Conservation (phyloP, 2,113 vertebrate genomes). For the Phycodurus eques region DNA sequence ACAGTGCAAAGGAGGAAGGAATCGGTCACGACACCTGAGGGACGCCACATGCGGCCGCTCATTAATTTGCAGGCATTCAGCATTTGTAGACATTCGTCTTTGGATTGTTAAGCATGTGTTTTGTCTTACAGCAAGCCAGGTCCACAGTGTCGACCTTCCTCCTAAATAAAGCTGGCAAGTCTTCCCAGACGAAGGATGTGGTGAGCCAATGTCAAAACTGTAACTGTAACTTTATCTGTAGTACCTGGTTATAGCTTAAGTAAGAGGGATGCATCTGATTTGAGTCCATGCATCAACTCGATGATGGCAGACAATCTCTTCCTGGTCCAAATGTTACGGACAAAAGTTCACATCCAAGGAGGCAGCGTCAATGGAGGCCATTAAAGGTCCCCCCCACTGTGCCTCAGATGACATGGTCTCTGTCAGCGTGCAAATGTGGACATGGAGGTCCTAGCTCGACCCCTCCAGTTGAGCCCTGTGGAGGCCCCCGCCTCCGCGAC, state of each 20-base stretch:
- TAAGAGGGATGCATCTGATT: conserved; percentile 21
- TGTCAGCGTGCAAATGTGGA: conserved; percentile 84
- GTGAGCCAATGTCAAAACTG: conserved; percentile 22
- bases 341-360: conserved; percentile 7
- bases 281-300: conserved; percentile 47
- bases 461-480: conserved; percentile 79
- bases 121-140: conserved; percentile 34
- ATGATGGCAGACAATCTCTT: conserved; percentile 19
- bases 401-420: not conserved
- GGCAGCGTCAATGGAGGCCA: not conserved
- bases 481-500: conserved; percentile 67
- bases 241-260: conserved; percentile 35
- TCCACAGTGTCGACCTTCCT: conserved; percentile 15
- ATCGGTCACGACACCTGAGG: conserved; percentile 40
- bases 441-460: conserved; percentile 83
- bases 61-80: conserved; percentile 54
- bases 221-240: conserved; percentile 20
- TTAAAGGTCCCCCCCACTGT: not conserved
- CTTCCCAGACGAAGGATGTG: conserved; percentile 30
- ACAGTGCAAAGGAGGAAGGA: conserved; percentile 59
- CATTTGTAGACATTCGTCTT: conserved; percentile 60
- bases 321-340: conserved; percentile 11
- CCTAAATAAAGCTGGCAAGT: conserved; percentile 1
- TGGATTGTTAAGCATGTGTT: conserved; percentile 57
- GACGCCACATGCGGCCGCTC: conserved; percentile 18